Base-by-base conservation (phyloP, 1,140 invertebrate species). In the Diorhabda sublineata region DNA sequence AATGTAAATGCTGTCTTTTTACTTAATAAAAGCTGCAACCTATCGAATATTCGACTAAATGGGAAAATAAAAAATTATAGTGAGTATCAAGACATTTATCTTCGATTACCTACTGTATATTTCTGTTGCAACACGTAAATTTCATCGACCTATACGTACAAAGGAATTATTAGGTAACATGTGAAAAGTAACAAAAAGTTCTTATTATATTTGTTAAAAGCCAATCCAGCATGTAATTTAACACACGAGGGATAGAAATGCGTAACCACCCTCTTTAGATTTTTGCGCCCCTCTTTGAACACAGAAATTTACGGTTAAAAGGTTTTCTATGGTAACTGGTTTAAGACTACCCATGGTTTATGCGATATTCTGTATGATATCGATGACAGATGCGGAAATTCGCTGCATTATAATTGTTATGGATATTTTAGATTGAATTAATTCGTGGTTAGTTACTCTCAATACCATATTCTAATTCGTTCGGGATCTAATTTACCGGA, bases 351-450 rank as follows among this genome's bases (percentile, higher is more conserved):
- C 77, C 73, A 75, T 70, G 71, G 73, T 78, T 80, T 77, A 71
- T 75, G 76, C 77, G 76, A 80, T 80, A 79, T 75, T 67, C 73
- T 69, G 71, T 72, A 69, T 72, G 73, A 78, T 78, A 79, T 80
- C 79, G 76, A 69, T 79, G 78, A 77, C 79, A 80, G 79, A 80
- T 80, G 79, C 70, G 79, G 71, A 78, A 75, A 73, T 74, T 63
- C 69, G 58, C 47, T 64, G 42, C 45, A 58, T 45, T 44, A 60
- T 61, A 64, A 66, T 62, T 45, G 62, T 64, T 44, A 4, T 47
- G 61, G 58, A 8, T 63, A 58, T 42, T 66, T 5, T 42, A 42
- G 42, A 72, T 73, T 68, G 70, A 70, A 73, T 73, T 64, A 68
- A 68, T 67, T 63, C 47, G 45, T 67, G 58, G 58, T 42, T 68